Base-by-base conservation (phyloP, 2,797 vertebrate genomes). In the Sparus aurata region DNA sequence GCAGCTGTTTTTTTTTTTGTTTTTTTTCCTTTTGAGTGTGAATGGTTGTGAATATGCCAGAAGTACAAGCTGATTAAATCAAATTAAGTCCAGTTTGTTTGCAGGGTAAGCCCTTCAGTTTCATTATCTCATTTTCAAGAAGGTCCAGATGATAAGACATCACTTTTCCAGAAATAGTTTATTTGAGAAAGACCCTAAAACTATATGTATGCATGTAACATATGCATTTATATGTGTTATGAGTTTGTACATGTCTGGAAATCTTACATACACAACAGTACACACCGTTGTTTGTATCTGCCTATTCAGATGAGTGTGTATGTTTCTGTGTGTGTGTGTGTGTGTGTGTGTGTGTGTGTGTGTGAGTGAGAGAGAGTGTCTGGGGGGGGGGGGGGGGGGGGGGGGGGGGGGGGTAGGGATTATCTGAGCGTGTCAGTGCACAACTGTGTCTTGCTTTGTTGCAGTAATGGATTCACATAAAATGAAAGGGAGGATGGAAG, bases 381-480 rank as follows among this genome's bases (percentile, higher is more conserved):
- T 57, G 9, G 41, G 22, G 70, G 59, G 73, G 23, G 18, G 27
- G 27, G 27, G 27, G 63, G 49, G 73, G 82, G 73, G 55, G 72
- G 23, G 18, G 27, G 27, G 27, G 27, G 63, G 49, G 73, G 82
- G 73, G 55, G 72, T 5, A 9, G 66, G 84, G 90, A 85, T 93
- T 90, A 89, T 87, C 77, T 71, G 81, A 90, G 90, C 79, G 71
- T 85, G 83, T 86, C 73, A 17, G 84, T 82, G 84, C 86, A 90
- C 89, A 89, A 94, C 90, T 90, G 89, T 79, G 88, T 85, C 84
- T 83, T 71, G 77, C 91, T 94, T 91, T 93, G 89, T 94, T 90
- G 83, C 73, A 74, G 67, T 92, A 93, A 92, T 91, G 85, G 89
- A 89, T 94, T 91, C 84, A 52, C 86, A 82, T 84, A 69, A 91